phyloP scores from a whole-genome alignment of 2,113 vertebrate genomes.

The Tragelaphus scriptus region DNA sequence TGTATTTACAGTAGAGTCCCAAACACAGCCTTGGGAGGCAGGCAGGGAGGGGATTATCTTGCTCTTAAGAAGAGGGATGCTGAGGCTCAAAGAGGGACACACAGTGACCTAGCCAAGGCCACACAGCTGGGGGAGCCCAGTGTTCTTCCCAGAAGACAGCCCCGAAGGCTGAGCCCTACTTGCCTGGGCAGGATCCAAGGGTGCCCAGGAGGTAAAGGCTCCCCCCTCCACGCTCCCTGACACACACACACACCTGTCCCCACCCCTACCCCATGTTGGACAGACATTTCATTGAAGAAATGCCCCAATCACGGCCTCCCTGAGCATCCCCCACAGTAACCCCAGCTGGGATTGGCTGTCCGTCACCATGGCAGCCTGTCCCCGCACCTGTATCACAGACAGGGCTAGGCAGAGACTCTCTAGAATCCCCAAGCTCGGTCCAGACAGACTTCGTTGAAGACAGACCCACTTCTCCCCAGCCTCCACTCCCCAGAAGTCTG shows the following conservation, averaged over 20 bases:
- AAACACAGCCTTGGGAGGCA: not conserved
- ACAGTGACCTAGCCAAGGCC: not conserved
- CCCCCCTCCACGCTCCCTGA: not conserved
- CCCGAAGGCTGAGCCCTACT: not conserved
- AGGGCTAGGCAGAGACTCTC: not conserved
- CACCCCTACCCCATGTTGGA: not conserved
- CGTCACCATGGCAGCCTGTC: not conserved
- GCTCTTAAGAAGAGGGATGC: not conserved
- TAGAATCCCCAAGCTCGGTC: not conserved
- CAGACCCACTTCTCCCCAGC: not conserved
- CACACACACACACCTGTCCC: not conserved
- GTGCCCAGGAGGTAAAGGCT: not conserved
- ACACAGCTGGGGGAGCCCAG: not conserved
- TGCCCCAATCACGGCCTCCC: not conserved
- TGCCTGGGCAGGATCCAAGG: not conserved
- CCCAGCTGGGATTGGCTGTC: not conserved
- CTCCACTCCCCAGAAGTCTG: not conserved
- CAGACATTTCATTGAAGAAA: not conserved
- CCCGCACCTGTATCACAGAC: not conserved
- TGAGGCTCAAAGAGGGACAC: not conserved
- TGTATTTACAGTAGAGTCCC: not conserved
- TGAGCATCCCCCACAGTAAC: not conserved
- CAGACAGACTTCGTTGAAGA: not conserved
- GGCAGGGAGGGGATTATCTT: not conserved
- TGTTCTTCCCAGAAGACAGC: not conserved